These are phyloP conservation scores for Anarrhichthys ocellatus DNA, from an alignment of 2,113 vertebrate genomes.

Conservation along the genomic window DNA sequence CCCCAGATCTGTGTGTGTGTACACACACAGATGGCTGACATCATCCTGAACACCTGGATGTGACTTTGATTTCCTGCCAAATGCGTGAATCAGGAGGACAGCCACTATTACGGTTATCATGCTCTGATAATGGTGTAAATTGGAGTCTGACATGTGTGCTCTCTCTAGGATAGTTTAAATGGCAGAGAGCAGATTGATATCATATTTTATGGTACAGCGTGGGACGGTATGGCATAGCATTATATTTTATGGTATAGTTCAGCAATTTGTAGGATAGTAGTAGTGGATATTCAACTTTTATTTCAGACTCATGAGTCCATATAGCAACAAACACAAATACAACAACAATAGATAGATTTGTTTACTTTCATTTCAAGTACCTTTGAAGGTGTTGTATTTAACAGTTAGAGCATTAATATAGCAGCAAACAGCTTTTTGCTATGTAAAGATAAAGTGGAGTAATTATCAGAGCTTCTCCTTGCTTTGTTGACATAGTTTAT, in stretches of 20 bases:
- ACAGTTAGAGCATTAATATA: background rate
- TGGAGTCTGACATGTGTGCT: conserved; percentile 43
- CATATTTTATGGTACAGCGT: conserved; percentile 13
- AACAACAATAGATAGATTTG: background rate
- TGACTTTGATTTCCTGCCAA: conserved; percentile 80
- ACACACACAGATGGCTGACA: conserved; percentile 78
- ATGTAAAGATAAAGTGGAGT: background rate
- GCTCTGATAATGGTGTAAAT: conserved; percentile 70
- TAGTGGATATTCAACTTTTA: background rate
- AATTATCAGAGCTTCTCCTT: background rate
- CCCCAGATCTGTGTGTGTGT: conserved; percentile 76
- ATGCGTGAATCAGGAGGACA: conserved; percentile 72
- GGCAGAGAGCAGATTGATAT: conserved; percentile 32
- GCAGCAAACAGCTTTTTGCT: background rate
- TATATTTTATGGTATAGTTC: background rate
- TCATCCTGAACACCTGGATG: conserved; percentile 75
- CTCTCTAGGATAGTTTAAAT: conserved; percentile 52
- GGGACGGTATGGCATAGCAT: background rate
- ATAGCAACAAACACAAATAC: too few species aligned
- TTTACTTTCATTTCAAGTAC: background rate
- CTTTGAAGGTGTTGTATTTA: background rate
- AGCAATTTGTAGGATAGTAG: background rate
- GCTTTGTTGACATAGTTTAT: background rate
- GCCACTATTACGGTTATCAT: conserved; percentile 71
- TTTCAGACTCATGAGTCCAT: too few species aligned